Evolutionary conservation across 2,113 vertebrate genomes (phyloP), one percentile per base, ranked within the genome.

Genomic region (Ciconia boyciana): DNA sequence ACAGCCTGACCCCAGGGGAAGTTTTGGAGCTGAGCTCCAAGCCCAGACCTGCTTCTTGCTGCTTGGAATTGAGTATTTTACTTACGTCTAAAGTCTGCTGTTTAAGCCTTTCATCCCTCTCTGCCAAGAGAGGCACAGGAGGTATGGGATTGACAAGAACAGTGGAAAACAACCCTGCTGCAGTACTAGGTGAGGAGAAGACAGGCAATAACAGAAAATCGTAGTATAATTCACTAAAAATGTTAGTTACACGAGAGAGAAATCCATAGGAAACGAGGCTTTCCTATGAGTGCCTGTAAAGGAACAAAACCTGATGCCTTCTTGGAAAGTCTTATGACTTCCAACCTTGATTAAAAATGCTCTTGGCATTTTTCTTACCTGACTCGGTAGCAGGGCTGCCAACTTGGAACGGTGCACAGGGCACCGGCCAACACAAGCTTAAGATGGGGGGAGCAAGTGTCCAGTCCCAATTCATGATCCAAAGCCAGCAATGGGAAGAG

Each of bases 371-470:
- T 72, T 61, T 24, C 26, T 61, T 25, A 31, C 49, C 29, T 0
- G 1, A 36, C n/a, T 36, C 0, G 2, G 34, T 14, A 49, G 48
- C 16, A 43, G 46, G 9, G 57, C 12, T 44, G 65, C 28, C 54
- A 39, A 3, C 31, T 58, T 32, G 29, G 87, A 32, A 24, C 14
- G n/a, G 39, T 7, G 52, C 66, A 58, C n/a, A 9, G 14, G 13
- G 39, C n/a, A 79, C 11, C 0, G 5, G 31, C 25, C 34, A 41
- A 34, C 54, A 26, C 8, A 32, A 72, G 9, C 39, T 46, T 6
- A 21, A 25, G 32, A 52, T 0, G 1, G 34, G 66, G 31, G 14
- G 13, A n/a, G 13, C 22, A 52, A 74, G 10, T 0, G 0, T 55
- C 48, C 31, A 8, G 25, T 39, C 36, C 26, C 7, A 6, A 10